phyloP scores from a whole-genome alignment of 1,140 invertebrate genomes.

The Caenorhabditis brenneri region DNA sequence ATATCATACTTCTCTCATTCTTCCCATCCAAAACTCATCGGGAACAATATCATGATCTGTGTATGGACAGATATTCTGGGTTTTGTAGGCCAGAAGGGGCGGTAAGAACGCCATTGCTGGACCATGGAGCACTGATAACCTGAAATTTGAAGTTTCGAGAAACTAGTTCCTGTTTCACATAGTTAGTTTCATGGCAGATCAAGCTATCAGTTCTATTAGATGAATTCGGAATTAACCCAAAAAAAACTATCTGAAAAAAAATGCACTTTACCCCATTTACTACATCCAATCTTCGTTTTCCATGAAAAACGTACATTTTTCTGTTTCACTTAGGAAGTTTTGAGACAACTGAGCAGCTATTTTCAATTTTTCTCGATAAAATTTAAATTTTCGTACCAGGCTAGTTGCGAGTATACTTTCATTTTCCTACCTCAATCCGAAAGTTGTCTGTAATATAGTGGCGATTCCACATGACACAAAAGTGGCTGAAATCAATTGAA shows the following conservation, averaged over 20 bases:
- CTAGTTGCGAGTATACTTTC: too few relatives aligned
- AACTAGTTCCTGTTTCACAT: too few relatives aligned
- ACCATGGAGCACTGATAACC: conserved; percentile 55
- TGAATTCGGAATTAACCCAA: too few relatives aligned
- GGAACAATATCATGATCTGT: conserved; percentile 29
- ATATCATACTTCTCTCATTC: conserved; percentile 36
- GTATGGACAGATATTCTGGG: conserved; percentile 23
- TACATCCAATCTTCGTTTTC: too few relatives aligned
- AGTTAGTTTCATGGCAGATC: too few relatives aligned
- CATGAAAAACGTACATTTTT: too few relatives aligned
- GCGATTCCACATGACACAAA: conserved; percentile 55
- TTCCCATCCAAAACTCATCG: conserved; percentile 27
- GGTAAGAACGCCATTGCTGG: conserved; percentile 57
- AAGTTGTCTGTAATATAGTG: conserved; percentile 47
- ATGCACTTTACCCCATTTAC: too few relatives aligned
- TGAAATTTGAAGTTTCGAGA: conserved; percentile 40
- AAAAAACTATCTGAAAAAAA: too few relatives aligned
- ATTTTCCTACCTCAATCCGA: conserved; percentile 37
- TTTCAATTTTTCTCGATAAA: too few relatives aligned
- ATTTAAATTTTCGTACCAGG: too few relatives aligned
- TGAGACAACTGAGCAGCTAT: too few relatives aligned
- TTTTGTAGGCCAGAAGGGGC: conserved; percentile 51
- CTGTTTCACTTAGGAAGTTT: too few relatives aligned
- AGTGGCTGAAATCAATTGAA: conserved; percentile 56
- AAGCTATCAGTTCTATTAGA: neutral